Conservation (phyloP, 2,797 vertebrate species). For the Galago senegalensis region DNA sequence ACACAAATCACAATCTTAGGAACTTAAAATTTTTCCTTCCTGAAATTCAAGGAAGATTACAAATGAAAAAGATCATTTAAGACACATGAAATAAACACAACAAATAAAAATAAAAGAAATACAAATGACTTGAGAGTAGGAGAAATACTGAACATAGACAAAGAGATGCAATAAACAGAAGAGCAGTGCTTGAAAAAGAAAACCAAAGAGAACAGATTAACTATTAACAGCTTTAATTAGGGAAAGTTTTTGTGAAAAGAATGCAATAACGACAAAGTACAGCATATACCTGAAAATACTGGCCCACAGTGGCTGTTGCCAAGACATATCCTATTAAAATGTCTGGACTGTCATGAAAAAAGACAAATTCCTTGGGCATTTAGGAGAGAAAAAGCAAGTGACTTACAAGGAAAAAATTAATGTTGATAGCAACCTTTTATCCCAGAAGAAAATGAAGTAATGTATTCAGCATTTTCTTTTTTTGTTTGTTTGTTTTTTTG, state of each 20-base stretch:
- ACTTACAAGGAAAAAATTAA: background rate
- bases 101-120: background rate
- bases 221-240: background rate
- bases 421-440: background rate
- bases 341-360: background rate
- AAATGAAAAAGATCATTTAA: background rate
- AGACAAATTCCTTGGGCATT: background rate
- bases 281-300: background rate
- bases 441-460: background rate
- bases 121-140: background rate
- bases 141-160: background rate
- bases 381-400: background rate
- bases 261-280: background rate
- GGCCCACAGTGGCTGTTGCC: background rate
- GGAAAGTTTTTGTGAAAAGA: constrained; percentile 2
- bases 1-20: background rate
- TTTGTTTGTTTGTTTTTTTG: no score
- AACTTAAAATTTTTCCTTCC: constrained; percentile 8
- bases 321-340: background rate
- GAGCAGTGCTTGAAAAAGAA: constrained; percentile 2
- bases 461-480: background rate
- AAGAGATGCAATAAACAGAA: background rate
- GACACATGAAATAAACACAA: background rate
- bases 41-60: background rate
- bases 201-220: background rate